Evolutionary conservation across 2,888 invertebrate species (phyloP), one percentile per base, ranked within the genome.

Genomic region (Platycheirus albimanus): DNA sequence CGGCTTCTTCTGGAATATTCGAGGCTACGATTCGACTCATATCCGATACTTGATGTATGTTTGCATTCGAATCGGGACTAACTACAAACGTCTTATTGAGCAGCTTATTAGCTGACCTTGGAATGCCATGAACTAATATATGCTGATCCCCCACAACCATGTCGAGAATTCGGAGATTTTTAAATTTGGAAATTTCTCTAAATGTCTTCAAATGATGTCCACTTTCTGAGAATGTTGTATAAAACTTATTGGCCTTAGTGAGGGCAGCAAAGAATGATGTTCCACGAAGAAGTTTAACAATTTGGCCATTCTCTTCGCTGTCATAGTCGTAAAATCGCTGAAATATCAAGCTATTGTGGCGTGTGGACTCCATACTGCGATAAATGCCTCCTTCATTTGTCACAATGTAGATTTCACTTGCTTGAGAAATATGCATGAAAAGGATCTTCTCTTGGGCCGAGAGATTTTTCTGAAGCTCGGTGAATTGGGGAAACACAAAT

Each of bases 141-240:
- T 90, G 90, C 15, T 88, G 88, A 54, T 90, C 90, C 0, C 91
- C 90, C 1, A 90, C 88, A 0, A 88, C 89, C 61, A 90, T 88
- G 56, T 91, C 91, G 8, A 90, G 84, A 13, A 90, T 84, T 0
- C 89, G 87, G 3, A 90, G 86, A 74, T 90, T 89, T 83, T 89
- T 90, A 45, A 90, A 90, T 83, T 90, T 90, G n/a, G 90, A 89
- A 52, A 90, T 90, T 85, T 90, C 91, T 13, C 90, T 88, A 83
- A 90, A 90, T 5, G 90, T 91, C 80, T 90, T 90, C 80, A 90
- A 84, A 75, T 90, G 91, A 84, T 91, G 90, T 0, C 90, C 90
- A 67, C 90, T 90, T 84, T 91, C 91, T 45, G 90, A 91, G 75
- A 90, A 90, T 7, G 91, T 90, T 2, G 90, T 90, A 20, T 90